Conservation (phyloP, 1,140 invertebrate genomes). For the Phymorhynchus buccinoides region DNA sequence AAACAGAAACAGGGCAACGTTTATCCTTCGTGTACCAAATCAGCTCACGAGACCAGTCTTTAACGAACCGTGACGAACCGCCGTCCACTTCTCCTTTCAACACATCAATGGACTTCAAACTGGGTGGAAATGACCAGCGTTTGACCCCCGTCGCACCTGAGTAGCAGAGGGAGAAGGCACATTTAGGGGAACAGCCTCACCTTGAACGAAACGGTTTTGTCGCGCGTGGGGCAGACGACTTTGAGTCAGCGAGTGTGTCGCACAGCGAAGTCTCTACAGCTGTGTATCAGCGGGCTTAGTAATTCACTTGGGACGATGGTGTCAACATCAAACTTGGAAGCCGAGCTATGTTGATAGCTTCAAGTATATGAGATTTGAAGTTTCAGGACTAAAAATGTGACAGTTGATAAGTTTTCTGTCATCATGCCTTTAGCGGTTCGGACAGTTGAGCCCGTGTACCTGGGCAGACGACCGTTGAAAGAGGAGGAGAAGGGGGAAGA, state of each 20-base stretch:
- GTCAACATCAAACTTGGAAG: background rate
- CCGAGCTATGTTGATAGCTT: background rate
- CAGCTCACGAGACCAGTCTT: background rate
- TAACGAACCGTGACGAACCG: background rate
- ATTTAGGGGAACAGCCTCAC: constrained; percentile 10
- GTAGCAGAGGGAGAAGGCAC: background rate
- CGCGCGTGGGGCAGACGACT: constrained; percentile 12
- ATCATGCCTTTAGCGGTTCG: constrained; percentile 63
- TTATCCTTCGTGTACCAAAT: background rate
- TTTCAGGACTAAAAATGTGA: background rate
- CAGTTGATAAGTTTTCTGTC: background rate
- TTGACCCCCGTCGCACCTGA: background rate
- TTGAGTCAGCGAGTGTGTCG: background rate
- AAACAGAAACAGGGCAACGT: background rate
- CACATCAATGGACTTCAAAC: background rate
- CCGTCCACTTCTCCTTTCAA: background rate
- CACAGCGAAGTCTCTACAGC: background rate
- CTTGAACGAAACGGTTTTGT: constrained; percentile 14
- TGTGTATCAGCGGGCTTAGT: too few relatives aligned
- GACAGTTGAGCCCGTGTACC: constrained; percentile 56
- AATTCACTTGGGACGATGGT: background rate
- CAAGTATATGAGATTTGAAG: background rate
- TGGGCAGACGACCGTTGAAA: constrained; percentile 55
- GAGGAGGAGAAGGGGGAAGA: constrained; percentile 50
- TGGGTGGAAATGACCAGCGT: background rate